Conservation (phyloP, 2,888 invertebrate species). For the Scrobipalpa costella region DNA sequence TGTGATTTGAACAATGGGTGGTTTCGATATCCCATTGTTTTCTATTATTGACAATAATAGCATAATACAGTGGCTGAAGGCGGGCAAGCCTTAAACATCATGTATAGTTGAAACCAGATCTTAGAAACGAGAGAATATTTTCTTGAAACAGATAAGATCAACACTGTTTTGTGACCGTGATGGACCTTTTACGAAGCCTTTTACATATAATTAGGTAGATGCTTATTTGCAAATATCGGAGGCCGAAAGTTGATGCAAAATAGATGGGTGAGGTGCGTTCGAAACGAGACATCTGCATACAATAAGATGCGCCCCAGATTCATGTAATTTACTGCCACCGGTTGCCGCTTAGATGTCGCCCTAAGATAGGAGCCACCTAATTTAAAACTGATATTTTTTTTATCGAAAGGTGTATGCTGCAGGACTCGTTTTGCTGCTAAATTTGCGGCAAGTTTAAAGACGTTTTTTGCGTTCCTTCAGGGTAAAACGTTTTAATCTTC, state of each 20-base stretch:
- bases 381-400: conserved; percentile 54
- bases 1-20: conserved; percentile 75
- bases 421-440: conserved; percentile 19
- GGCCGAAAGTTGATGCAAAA: conserved; percentile 72
- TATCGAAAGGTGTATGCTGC: conserved; percentile 24
- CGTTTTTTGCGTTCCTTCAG: neutral
- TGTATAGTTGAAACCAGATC: conserved; percentile 5
- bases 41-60: conserved; percentile 69
- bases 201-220: conserved; percentile 38
- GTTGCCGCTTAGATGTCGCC: conserved; percentile 69
- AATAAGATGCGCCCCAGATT: conserved; percentile 71
- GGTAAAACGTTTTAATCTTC: conserved; percentile 14
- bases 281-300: conserved; percentile 70
- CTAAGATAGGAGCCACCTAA: conserved; percentile 68
- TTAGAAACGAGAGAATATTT: neutral
- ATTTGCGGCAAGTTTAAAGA: conserved; percentile 20
- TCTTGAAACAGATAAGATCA: neutral
- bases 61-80: conserved; percentile 24
- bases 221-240: conserved; percentile 63
- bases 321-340: conserved; percentile 70
- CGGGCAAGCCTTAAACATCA: conserved; percentile 34
- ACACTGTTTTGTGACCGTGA: conserved; percentile 6
- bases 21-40: conserved; percentile 69
- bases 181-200: conserved; percentile 6
- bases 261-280: conserved; percentile 52